Evolutionary conservation across 2,113 vertebrate species (phyloP).

Genomic region (Myanophis thanlyinensis): DNA sequence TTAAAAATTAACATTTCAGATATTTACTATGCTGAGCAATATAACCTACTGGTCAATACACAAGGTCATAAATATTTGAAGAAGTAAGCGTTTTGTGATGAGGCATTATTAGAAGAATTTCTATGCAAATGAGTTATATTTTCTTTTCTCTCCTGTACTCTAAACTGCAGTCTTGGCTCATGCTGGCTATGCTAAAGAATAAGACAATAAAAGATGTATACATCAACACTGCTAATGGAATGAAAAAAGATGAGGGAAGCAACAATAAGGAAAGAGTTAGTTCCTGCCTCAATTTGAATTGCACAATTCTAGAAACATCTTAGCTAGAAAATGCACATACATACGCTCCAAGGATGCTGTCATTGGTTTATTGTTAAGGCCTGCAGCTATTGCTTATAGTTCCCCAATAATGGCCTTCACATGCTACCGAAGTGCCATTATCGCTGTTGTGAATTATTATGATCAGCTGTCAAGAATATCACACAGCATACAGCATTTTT

Average conservation of each 20-base stretch:
- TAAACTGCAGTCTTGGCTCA: not conserved
- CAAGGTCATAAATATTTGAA: not conserved
- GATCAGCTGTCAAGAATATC: not conserved
- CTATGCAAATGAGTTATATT: not conserved
- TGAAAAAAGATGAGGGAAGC: not conserved
- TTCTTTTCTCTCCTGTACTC: not conserved
- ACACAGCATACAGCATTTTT: not conserved
- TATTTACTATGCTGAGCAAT: not conserved
- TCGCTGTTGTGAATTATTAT: not conserved
- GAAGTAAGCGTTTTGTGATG: not conserved
- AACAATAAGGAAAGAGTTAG: not conserved
- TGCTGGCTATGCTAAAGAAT: not conserved
- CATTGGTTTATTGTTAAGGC: not conserved
- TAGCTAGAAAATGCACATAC: not conserved
- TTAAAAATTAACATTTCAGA: slow-evolving; percentile 1
- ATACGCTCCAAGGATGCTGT: not conserved
- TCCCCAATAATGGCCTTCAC: not conserved
- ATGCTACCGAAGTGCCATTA: not conserved
- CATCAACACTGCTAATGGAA: not conserved
- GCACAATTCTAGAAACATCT: not conserved
- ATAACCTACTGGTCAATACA: not conserved
- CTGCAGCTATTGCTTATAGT: not conserved
- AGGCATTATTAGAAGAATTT: not conserved
- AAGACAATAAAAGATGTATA: not conserved
- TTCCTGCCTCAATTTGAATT: not conserved